These are phyloP conservation scores for Acinonyx jubatus DNA, from an alignment of 2,113 vertebrate genomes.

Conservation along the genomic window DNA sequence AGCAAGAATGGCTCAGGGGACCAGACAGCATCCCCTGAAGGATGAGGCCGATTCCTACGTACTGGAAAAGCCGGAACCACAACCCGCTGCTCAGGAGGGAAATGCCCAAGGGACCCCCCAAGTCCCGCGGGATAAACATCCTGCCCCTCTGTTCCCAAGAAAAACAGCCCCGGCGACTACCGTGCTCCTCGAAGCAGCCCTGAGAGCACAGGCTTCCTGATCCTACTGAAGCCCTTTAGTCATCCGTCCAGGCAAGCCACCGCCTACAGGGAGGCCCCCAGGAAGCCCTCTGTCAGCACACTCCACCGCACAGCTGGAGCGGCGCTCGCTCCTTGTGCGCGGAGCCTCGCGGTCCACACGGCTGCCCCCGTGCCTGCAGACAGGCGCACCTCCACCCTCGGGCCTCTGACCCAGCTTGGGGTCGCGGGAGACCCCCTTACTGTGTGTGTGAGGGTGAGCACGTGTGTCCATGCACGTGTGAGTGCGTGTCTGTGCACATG, in stretches of 20 bases:
- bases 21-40: background rate
- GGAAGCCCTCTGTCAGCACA: background rate
- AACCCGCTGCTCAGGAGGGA: background rate
- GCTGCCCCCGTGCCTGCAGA: background rate
- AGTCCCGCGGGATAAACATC: background rate
- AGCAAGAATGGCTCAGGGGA: background rate
- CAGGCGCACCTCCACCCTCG: background rate
- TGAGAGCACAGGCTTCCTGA: background rate
- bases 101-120: fast-evolving
- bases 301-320: background rate
- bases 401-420: background rate
- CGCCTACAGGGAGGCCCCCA: background rate
- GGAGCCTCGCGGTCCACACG: background rate
- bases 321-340: fast-evolving
- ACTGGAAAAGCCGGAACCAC: background rate
- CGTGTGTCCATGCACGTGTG: background rate
- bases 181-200: background rate
- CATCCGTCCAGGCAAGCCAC: background rate
- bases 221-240: background rate
- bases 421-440: background rate
- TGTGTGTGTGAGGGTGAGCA: fast-evolving
- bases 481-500: background rate
- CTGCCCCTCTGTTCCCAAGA: background rate
- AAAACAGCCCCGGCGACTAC: fast-evolving
- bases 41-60: too few species aligned